phyloP scores from a whole-genome alignment of 1,140 invertebrate genomes.

The Gryllus bimaculatus region DNA sequence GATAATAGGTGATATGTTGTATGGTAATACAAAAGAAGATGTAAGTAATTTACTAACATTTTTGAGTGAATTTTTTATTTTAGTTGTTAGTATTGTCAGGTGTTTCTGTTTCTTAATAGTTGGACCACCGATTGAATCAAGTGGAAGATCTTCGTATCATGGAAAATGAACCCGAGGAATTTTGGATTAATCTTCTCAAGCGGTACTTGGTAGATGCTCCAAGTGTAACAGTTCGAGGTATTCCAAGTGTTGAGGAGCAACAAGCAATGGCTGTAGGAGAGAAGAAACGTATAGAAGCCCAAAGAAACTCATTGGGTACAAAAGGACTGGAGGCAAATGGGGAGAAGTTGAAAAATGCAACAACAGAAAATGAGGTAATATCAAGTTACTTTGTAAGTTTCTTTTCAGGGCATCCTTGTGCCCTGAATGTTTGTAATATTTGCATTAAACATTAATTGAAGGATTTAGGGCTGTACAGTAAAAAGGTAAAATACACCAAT shows the following conservation, averaged over 20 bases:
- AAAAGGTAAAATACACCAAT: no score
- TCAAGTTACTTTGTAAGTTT: no score
- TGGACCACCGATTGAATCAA: slow-evolving; percentile 62
- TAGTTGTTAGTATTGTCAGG: background rate
- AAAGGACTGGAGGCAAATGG: slow-evolving; percentile 56
- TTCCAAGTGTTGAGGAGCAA: slow-evolving; percentile 47
- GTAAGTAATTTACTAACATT: slow-evolving; percentile 41
- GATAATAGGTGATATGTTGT: slow-evolving; percentile 73
- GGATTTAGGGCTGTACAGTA: no score
- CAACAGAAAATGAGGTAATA: slow-evolving; percentile 63
- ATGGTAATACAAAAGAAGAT: slow-evolving; percentile 62
- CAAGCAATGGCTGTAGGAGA: slow-evolving; percentile 53
- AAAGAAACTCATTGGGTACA: slow-evolving; percentile 51
- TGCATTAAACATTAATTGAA: background rate
- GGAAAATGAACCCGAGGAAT: slow-evolving; percentile 48
- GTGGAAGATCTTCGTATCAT: slow-evolving; percentile 54
- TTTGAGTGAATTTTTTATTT: background rate
- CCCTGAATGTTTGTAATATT: background rate
- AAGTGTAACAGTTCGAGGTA: slow-evolving; percentile 41
- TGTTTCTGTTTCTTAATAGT: slow-evolving; percentile 40
- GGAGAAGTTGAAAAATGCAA: slow-evolving; percentile 52
- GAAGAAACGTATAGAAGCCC: slow-evolving; percentile 51
- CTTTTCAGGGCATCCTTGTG: background rate
- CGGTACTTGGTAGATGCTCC: slow-evolving; percentile 57
- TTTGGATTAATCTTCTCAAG: slow-evolving; percentile 62